phyloP scores from a whole-genome alignment of 1,140 invertebrate species.

The Temnothorax nylanderi region DNA sequence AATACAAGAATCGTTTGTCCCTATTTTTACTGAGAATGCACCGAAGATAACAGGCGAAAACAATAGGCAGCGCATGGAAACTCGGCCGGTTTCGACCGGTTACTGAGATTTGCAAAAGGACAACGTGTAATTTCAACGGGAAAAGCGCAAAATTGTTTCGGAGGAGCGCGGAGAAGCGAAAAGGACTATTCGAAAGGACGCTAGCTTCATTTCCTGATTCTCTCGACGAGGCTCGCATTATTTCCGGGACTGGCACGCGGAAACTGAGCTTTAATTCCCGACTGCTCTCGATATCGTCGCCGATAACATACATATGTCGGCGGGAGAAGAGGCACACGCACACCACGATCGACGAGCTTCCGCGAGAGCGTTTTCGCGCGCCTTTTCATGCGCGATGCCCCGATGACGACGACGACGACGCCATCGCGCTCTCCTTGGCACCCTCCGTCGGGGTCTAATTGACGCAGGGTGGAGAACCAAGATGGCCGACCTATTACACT shows the following conservation, averaged over 20 bases:
- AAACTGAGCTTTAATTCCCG: constrained; percentile 72
- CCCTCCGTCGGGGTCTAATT: constrained; percentile 82
- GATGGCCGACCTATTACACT: constrained; percentile 84
- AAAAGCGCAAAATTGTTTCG: constrained; percentile 64
- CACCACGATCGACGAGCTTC: constrained; percentile 36
- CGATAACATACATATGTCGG: constrained; percentile 33
- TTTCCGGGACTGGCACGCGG: constrained; percentile 68
- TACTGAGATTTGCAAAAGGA: background rate
- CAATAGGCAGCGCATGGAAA: too few relatives aligned
- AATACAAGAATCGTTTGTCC: background rate
- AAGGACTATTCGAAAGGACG: constrained; percentile 64
- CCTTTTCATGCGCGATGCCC: constrained; percentile 10
- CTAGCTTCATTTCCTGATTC: constrained; percentile 73
- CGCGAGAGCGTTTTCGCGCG: constrained; percentile 55
- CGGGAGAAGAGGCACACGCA: constrained; percentile 34
- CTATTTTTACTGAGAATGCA: background rate
- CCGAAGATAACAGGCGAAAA: background rate
- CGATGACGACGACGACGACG: constrained; percentile 70
- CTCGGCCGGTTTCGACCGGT: too few relatives aligned
- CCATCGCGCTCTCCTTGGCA: constrained; percentile 82
- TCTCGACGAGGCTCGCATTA: constrained; percentile 66
- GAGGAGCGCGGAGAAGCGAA: constrained; percentile 49
- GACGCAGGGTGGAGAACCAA: constrained; percentile 82
- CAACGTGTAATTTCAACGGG: constrained; percentile 13
- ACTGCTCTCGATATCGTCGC: constrained; percentile 36